A percentile compares a stretch with the other conserved stretches of the same genome.
Conservation (phyloP, 64 coral and sea anemone genomes). For the Stichodactyla helianthus region DNA sequence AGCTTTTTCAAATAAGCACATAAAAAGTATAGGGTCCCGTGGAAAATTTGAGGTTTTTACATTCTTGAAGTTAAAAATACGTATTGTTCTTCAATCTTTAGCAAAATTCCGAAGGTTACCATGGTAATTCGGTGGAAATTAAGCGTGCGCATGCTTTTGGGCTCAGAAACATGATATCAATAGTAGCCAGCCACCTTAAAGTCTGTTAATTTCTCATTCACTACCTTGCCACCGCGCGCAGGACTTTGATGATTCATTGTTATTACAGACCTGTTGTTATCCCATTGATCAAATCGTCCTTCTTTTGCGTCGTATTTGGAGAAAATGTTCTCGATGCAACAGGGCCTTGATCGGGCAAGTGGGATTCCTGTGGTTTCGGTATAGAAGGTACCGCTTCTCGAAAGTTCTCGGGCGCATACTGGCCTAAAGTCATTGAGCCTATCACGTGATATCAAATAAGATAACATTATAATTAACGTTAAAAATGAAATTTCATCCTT, state of each 20-base stretch:
- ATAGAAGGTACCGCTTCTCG: not conserved
- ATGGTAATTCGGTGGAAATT: too few species aligned
- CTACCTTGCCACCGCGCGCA: too few species aligned
- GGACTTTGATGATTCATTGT: not conserved
- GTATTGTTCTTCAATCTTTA: too few species aligned
- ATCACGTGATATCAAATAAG: not conserved
- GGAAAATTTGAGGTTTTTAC: too few species aligned
- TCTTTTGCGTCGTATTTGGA: slow-evolving; percentile 41
- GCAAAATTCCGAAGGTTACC: too few species aligned
- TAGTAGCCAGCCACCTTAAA: too few species aligned
- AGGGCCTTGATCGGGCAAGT: not conserved
- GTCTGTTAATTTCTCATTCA: too few species aligned
- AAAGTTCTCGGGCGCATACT: not conserved
- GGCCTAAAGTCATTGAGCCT: not conserved
- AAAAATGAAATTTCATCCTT: not conserved
- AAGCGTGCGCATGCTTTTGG: too few species aligned
- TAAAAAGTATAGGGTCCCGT: too few species aligned
- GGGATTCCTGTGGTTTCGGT: not conserved
- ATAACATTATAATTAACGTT: not conserved
- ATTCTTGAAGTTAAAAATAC: too few species aligned
- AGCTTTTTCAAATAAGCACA: too few species aligned
- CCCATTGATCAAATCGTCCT: slow-evolving; percentile 20
- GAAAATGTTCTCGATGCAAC: not conserved
- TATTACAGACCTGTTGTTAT: not conserved
- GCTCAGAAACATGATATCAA: too few species aligned